Percentiles rank a stretch among this genome's conserved stretches.
Evolutionary conservation across 2,797 vertebrate genomes (phyloP).

Genomic region (Danio choprae): DNA sequence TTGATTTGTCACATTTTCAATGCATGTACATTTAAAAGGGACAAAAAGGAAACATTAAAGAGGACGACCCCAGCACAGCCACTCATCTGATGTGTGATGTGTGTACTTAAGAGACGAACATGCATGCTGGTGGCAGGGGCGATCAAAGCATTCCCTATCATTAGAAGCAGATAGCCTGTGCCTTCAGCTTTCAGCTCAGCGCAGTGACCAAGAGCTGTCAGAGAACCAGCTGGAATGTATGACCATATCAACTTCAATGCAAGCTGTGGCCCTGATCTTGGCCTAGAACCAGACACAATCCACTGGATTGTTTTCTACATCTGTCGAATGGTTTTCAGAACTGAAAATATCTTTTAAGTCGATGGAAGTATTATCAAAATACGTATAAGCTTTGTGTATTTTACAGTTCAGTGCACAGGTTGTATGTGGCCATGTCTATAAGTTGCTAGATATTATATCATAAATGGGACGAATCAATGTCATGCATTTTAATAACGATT

Average conservation of each 20-base stretch:
- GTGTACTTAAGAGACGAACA: conserved; percentile 32
- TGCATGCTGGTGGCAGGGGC: conserved; percentile 40
- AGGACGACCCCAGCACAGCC: conserved; percentile 18
- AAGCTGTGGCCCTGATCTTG: background rate
- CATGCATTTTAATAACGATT: background rate
- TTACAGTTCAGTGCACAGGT: background rate
- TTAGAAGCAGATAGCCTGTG: conserved; percentile 56
- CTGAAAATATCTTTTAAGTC: background rate
- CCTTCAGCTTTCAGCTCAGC: conserved; percentile 50
- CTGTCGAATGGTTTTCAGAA: background rate
- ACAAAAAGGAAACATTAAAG: conserved; percentile 67
- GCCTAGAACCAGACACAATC: conserved; percentile 7
- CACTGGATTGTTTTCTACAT: background rate
- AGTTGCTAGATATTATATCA: too few species aligned
- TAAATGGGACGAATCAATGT: background rate
- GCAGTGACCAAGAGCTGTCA: conserved; percentile 37
- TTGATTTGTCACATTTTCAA: conserved; percentile 68
- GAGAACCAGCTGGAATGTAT: conserved; percentile 27
- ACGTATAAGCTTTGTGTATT: background rate
- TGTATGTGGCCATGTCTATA: background rate
- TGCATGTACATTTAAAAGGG: conserved; percentile 67
- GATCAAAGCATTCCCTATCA: conserved; percentile 57
- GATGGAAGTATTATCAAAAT: background rate
- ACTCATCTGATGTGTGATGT: conserved; percentile 54
- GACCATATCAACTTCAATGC: conserved; percentile 11